Evolutionary conservation across 2,888 invertebrate species (phyloP).

Genomic region (Nomada ferruginata): DNA sequence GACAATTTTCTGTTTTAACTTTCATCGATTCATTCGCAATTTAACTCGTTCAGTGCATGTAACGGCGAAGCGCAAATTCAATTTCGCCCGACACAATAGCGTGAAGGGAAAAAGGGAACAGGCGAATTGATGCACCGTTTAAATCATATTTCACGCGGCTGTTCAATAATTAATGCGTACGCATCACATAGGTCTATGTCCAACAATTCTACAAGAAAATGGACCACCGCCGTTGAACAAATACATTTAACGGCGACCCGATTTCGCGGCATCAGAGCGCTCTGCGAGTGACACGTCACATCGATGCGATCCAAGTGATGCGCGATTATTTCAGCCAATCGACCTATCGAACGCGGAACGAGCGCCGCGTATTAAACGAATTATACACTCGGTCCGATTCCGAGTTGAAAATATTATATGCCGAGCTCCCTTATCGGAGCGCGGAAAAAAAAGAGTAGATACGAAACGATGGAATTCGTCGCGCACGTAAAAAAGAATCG

Average conservation of each 20-base stretch:
- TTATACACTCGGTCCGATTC: not conserved
- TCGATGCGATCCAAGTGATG: not conserved
- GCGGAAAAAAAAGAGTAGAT: not conserved
- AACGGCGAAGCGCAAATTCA: not conserved
- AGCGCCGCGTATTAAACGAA: not conserved
- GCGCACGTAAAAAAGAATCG: not conserved
- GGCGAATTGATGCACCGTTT: not conserved
- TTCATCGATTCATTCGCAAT: not conserved
- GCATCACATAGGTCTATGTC: not conserved
- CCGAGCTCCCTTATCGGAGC: constrained; percentile 1
- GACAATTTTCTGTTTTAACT: not conserved
- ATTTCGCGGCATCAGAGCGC: constrained; percentile 26
- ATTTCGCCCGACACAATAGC: too few relatives aligned
- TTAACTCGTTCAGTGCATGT: too few relatives aligned
- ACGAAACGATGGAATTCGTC: not conserved
- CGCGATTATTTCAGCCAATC: not conserved
- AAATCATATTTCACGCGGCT: constrained; percentile 9
- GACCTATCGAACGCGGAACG: constrained; percentile 26
- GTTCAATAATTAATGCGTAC: not conserved
- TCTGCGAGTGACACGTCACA: constrained; percentile 2
- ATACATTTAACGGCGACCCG: constrained; percentile 42
- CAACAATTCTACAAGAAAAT: constrained; percentile 61
- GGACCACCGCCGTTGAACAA: constrained; percentile 62
- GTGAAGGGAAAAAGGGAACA: not conserved
- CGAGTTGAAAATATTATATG: constrained; percentile 34